Evolutionary conservation across 2,113 vertebrate species (phyloP), one percentile per base, ranked within the genome.

Genomic region (Chamaetylas fuelleborni): DNA sequence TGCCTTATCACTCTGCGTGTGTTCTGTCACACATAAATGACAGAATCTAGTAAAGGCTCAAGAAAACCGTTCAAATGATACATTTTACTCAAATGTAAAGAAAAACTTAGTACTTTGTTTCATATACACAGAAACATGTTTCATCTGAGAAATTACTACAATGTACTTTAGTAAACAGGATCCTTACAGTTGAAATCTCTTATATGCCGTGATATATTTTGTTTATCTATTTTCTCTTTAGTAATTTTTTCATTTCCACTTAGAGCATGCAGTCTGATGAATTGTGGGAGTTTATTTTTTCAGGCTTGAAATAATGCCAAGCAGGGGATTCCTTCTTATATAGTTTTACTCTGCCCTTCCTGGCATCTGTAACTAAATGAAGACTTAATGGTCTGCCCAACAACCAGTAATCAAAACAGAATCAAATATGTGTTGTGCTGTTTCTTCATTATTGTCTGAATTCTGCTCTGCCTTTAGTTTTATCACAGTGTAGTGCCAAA

Each of bases 381-480:
- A 67, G 60, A 2, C 1, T 84, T 88, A 66, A 50, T 64, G 16
- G 12, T 74, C 65, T 62, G 60, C 51, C 18, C 12, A n/a, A 70
- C n/a, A 67, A 29, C 12, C 34, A 48, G 29, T 43, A 66, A 71
- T 51, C 56, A 70, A 71, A 84, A 33, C 1, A 7, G 56, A 91
- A 62, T 89, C 60, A 95, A 84, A 34, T 56, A 54, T 1, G 4
- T 54, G 51, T 33, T 88, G 28, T 51, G 43, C 53, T 62, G 12
- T 76, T 95, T 88, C 67, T 86, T 69, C 25, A 13, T 86, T 73
- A 56, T 36, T 69, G 22, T 56, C 67, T 84, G 64, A 77, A 70
- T 93, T 90, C 40, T 81, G 19, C 60, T 56, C 64, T 86, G 54
- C 60, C 12, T 73, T 92, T 56, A 26, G 69, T 85, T 94, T 94